A percentile compares a stretch with the other conserved stretches of the same genome.
Conservation (phyloP, 2,888 invertebrate species). For the Hedychridium roseum region DNA sequence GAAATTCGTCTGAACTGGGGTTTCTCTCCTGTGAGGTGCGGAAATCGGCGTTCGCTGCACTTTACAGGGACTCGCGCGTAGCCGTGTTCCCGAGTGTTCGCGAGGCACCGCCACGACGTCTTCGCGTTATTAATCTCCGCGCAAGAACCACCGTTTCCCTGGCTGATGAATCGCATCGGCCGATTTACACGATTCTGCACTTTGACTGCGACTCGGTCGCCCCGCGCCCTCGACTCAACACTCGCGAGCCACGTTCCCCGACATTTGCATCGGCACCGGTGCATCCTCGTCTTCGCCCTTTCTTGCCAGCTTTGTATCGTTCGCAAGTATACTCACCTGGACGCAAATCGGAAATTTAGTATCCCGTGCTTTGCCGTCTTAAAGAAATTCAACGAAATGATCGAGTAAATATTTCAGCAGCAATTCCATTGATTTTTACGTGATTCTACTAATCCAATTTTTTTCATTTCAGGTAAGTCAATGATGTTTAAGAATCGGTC, state of each 20-base stretch:
- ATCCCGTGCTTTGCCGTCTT: too few species aligned
- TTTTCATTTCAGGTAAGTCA: slow-evolving; percentile 35
- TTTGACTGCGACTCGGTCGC: slow-evolving; percentile 23
- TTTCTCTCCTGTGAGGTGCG: too few species aligned
- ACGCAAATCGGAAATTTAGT: too few species aligned
- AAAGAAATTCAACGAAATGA: too few species aligned
- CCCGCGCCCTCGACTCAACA: slow-evolving; percentile 7
- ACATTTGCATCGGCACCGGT: slow-evolving; percentile 8
- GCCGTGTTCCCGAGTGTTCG: neutral
- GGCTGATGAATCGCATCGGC: slow-evolving; percentile 25
- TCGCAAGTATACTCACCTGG: too few species aligned
- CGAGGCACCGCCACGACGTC: neutral
- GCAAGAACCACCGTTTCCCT: neutral
- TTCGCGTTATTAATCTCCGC: slow-evolving; percentile 14
- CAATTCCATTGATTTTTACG: neutral
- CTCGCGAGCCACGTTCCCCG: slow-evolving; percentile 3
- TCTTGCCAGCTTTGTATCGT: slow-evolving; percentile 14
- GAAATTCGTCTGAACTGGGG: too few species aligned
- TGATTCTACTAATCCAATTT: neutral
- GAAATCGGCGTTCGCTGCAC: too few species aligned
- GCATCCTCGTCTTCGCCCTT: slow-evolving; percentile 13
- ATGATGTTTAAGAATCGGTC: too few species aligned
- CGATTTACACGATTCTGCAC: slow-evolving; percentile 39
- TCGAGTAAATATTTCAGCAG: neutral
- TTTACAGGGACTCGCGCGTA: too few species aligned